Evolutionary conservation across 1,140 invertebrate genomes (phyloP).

Genomic region (Macrobrachium nipponense): DNA sequence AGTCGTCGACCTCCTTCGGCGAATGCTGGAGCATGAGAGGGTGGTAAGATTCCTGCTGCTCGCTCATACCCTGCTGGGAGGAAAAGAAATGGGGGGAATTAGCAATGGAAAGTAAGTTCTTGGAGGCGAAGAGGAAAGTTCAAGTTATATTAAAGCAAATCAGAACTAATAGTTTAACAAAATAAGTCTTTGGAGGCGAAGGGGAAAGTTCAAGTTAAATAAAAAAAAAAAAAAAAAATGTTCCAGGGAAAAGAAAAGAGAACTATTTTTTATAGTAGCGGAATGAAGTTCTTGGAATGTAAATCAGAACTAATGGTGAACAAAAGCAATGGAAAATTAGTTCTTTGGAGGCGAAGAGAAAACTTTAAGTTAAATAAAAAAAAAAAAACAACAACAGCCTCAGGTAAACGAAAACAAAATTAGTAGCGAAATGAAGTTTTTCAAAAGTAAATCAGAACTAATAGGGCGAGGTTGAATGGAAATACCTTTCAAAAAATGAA

Average conservation of each 20-base stretch:
- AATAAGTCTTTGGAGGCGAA: neutral
- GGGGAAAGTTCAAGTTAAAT: neutral
- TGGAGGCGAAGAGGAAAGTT: neutral
- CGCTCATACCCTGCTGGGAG: constrained; percentile 8
- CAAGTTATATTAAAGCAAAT: too few relatives aligned
- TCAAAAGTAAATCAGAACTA: too few relatives aligned
- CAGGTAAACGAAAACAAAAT: too few relatives aligned
- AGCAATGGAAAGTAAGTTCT: neutral
- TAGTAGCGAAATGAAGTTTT: too few relatives aligned
- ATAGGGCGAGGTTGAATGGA: too few relatives aligned
- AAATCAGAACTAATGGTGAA: neutral
- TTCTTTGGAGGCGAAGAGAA: too few relatives aligned
- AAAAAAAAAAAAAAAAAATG: too few relatives aligned
- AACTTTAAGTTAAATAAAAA: too few relatives aligned
- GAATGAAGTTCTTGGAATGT: neutral
- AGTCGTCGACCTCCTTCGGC: constrained; percentile 37
- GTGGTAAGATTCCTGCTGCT: constrained; percentile 35
- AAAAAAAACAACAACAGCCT: too few relatives aligned
- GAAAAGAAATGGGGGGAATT: neutral
- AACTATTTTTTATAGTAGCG: neutral
- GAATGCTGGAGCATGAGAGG: constrained; percentile 45
- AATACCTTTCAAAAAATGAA: too few relatives aligned
- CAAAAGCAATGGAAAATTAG: neutral
- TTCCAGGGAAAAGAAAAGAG: neutral
- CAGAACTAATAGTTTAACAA: too few relatives aligned